Conservation (phyloP, 2,113 vertebrate genomes). For the Nettapus auritus region DNA sequence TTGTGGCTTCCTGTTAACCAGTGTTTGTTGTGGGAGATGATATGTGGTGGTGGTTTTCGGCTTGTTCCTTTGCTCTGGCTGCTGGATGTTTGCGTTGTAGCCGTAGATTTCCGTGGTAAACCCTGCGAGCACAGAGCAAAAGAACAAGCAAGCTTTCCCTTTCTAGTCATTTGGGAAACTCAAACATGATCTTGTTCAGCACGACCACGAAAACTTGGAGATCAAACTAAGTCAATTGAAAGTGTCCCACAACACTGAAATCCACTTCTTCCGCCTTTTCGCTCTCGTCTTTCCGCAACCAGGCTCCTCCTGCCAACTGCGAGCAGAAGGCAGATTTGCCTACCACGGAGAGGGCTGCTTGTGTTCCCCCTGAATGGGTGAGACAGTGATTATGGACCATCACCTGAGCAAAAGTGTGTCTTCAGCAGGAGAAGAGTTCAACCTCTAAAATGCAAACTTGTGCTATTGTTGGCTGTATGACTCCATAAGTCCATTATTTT, state of each 20-base stretch:
- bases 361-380: background rate
- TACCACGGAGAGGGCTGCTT: background rate
- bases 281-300: background rate
- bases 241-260: conserved; percentile 61
- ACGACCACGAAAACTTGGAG: conserved; percentile 53
- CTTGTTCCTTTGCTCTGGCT: conserved; percentile 48
- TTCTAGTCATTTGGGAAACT: conserved; percentile 54
- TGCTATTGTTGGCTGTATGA: background rate
- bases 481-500: background rate
- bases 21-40: conserved; percentile 63
- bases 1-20: conserved; percentile 60
- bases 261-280: conserved; percentile 3
- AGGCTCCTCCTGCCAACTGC: conserved; percentile 9
- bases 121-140: background rate
- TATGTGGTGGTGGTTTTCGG: conserved; percentile 1
- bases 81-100: conserved; percentile 47
- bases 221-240: conserved; percentile 34
- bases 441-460: background rate
- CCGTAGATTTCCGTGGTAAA: conserved; percentile 39
- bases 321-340: background rate
- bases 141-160: conserved; percentile 37
- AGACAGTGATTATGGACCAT: background rate
- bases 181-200: conserved; percentile 41
- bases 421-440: background rate
- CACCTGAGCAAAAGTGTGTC: background rate